A percentile compares a stretch with the other conserved stretches of the same genome.
phyloP scores from a whole-genome alignment of 2,797 vertebrate species.

The Podarcis siculus region DNA sequence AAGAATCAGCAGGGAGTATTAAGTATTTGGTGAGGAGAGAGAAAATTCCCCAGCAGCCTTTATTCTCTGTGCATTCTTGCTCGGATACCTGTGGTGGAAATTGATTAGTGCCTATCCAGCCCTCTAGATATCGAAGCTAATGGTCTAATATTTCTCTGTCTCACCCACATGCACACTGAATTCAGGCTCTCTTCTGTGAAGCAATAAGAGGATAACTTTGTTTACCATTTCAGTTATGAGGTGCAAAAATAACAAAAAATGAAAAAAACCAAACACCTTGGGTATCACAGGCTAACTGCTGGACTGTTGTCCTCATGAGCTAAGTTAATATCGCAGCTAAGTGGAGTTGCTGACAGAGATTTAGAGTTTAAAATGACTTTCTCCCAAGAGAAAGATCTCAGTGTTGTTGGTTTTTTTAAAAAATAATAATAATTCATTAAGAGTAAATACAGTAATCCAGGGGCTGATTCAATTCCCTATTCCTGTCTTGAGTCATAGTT shows the following conservation, averaged over 20 bases:
- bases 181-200: background rate
- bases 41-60: background rate
- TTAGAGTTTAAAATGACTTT: conserved; percentile 7
- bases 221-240: background rate
- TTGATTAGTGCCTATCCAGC: conserved; percentile 15
- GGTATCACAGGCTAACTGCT: background rate
- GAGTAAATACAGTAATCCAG: conserved; percentile 13
- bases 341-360: background rate
- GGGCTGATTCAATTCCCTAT: conserved; percentile 2
- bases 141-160: conserved; percentile 11
- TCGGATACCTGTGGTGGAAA: background rate
- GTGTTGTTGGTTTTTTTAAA: background rate
- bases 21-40: background rate
- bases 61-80: conserved; percentile 2
- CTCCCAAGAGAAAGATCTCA: background rate
- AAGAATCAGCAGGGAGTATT: background rate
- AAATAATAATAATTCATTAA: conserved; percentile 7
- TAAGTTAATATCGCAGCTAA: background rate
- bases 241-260: background rate
- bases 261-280: background rate
- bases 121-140: background rate
- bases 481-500: conserved; percentile 15
- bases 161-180: background rate
- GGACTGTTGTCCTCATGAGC: background rate
- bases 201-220: background rate